A percentile compares a stretch with the other conserved stretches of the same genome.
phyloP scores from a whole-genome alignment of 2,888 invertebrate genomes.

The Petrolisthes manimaculis region DNA sequence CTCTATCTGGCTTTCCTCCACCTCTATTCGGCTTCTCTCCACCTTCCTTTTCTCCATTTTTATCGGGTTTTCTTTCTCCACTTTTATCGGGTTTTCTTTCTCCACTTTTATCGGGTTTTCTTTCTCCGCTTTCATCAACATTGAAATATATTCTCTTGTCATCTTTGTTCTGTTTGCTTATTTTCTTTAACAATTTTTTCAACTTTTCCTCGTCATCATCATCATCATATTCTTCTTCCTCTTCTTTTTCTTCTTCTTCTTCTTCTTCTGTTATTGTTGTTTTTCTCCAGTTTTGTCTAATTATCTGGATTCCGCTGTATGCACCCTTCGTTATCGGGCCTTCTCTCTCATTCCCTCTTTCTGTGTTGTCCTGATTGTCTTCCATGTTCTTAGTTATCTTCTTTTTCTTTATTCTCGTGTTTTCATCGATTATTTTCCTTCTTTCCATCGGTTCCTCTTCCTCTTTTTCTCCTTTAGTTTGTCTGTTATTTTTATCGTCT shows the following conservation, averaged over 20 bases:
- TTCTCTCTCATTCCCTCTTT: background rate
- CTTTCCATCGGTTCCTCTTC: background rate
- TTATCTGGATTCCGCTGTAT: background rate
- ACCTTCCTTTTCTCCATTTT: background rate
- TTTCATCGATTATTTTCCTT: background rate
- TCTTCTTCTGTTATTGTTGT: background rate
- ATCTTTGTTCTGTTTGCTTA: background rate
- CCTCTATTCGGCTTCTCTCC: background rate
- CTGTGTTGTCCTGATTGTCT: background rate
- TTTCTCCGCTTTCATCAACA: background rate
- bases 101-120: background rate
- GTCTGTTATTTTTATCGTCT: background rate
- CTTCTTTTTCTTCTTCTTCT: background rate
- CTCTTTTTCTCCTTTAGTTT: background rate
- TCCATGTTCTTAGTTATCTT: too few species aligned
- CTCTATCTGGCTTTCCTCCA: background rate
- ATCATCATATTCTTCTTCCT: background rate
- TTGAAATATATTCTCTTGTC: too few species aligned
- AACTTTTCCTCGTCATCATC: background rate
- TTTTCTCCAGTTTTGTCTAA: background rate
- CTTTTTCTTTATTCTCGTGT: background rate
- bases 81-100: background rate
- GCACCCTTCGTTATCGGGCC: background rate
- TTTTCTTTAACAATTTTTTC: background rate
- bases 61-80: background rate